Base-by-base conservation (phyloP, 2,113 vertebrate species). In the Opisthocomus hoazin region DNA sequence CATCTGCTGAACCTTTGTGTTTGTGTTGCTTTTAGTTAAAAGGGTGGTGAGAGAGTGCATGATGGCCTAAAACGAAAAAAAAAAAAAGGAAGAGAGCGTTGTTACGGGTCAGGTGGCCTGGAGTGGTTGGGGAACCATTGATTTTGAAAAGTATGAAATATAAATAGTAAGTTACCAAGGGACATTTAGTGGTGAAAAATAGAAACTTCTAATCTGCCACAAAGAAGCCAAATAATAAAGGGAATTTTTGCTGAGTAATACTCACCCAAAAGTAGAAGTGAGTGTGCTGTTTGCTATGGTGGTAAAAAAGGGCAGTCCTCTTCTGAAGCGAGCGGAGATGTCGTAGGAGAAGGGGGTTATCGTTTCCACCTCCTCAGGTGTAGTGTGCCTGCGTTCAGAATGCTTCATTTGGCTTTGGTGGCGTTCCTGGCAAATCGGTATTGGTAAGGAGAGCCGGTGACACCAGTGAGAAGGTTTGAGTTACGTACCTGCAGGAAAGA, bases 61-160 rank as follows among this genome's bases (percentile, higher is more conserved):
- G 27, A 51, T n/a, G 43, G 37, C 30, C 17, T 41, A 2, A 84
- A 81, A 61, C 41, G 9, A 41, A 23, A 18, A 81, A 61, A 46
- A 10, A 41, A 23, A 18, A 60, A 9, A 26, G 16, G 34, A 29
- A 23, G 9, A 24, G 8, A 30, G 14, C 17, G 27, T 39, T 89
- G 64, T 68, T 88, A 56, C 3, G 23, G 43, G 39, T 95, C 84
- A 64, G 80, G 30, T 84, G 87, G 46, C 73, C 56, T 82, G 36
- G 54, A 84, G 80, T 89, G 64, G 39, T 75, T 87, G 65, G 60
- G 43, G 57, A 81, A 60, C 56, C 39, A 64, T 48, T 64, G 94
- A 90, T 94, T 93, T 95, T 90, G 50, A 50, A 39, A 92, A 85
- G 51, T 92, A 80, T 70, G 37, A 94, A 92, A 60, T 90, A 92